Evolutionary conservation across 2,797 vertebrate species (phyloP).

Genomic region (Leuciscus waleckii): DNA sequence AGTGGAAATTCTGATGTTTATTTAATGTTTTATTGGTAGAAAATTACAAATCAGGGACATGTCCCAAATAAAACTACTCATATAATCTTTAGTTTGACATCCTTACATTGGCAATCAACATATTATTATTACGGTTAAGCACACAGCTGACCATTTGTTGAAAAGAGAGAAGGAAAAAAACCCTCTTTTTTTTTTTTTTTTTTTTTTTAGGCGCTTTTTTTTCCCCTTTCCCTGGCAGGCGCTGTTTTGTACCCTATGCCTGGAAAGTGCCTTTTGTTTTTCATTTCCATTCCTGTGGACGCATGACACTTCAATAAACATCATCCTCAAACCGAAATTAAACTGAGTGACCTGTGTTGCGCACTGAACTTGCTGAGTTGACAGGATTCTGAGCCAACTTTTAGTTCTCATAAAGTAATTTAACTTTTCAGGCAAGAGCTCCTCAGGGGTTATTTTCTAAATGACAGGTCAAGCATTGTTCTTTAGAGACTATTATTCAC

Average conservation of each 20-base stretch:
- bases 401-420: constrained; percentile 27
- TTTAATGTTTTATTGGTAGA: neutral
- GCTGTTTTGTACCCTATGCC: neutral
- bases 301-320: constrained; percentile 52
- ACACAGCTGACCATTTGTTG: neutral
- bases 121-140: neutral
- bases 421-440: constrained; percentile 25
- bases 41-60: neutral
- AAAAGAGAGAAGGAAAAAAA: neutral
- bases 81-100: neutral
- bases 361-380: constrained; percentile 29
- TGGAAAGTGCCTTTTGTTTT: constrained; percentile 43
- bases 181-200: neutral
- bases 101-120: neutral
- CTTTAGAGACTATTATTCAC: constrained; percentile 15
- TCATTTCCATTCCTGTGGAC: constrained; percentile 45
- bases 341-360: constrained; percentile 51
- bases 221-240: too few relatives aligned
- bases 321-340: constrained; percentile 41
- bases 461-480: neutral
- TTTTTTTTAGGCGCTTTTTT: too few relatives aligned
- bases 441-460: constrained; percentile 12
- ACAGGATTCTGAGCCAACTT: constrained; percentile 46
- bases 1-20: constrained; percentile 21
- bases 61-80: neutral